Percentiles rank a stretch among this genome's conserved stretches.
These are phyloP conservation scores for Ephialtes manifestator DNA, from an alignment of 2,888 invertebrate species.

Conservation along the genomic window DNA sequence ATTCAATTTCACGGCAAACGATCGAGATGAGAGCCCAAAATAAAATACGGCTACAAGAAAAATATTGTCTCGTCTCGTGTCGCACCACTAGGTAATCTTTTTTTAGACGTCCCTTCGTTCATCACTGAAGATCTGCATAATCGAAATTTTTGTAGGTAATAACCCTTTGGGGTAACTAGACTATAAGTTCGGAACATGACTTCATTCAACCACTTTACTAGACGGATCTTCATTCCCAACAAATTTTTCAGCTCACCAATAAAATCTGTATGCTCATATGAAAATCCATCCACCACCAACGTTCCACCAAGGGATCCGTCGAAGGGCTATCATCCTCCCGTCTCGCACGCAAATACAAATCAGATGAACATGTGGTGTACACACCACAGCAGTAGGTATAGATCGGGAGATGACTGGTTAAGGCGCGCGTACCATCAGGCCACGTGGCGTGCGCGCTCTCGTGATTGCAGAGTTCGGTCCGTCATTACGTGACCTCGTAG, in stretches of 20 bases:
- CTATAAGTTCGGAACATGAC: background rate
- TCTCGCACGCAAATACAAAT: slow-evolving; percentile 19
- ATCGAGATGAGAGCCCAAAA: too few species aligned
- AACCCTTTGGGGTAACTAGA: too few species aligned
- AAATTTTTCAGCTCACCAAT: background rate
- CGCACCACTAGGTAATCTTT: too few species aligned
- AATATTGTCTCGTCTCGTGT: too few species aligned
- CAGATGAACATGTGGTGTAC: slow-evolving; percentile 33
- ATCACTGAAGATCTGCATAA: too few species aligned
- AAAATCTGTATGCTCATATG: background rate
- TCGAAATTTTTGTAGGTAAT: too few species aligned
- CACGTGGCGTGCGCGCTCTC: slow-evolving; percentile 84
- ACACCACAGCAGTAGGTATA: slow-evolving; percentile 37
- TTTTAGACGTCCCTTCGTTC: too few species aligned
- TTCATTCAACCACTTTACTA: background rate
- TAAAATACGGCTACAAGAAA: too few species aligned
- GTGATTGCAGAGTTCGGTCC: slow-evolving; percentile 84
- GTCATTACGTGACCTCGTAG: slow-evolving; percentile 83
- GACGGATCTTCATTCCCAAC: background rate
- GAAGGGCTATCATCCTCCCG: slow-evolving; percentile 21
- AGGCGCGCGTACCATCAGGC: slow-evolving; percentile 75
- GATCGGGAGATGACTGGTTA: slow-evolving; percentile 66
- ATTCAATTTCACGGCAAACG: too few species aligned
- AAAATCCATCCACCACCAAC: background rate
- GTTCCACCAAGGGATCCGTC: background rate